Conservation (phyloP, 2,113 vertebrate species). For the Lamprotornis superbus region DNA sequence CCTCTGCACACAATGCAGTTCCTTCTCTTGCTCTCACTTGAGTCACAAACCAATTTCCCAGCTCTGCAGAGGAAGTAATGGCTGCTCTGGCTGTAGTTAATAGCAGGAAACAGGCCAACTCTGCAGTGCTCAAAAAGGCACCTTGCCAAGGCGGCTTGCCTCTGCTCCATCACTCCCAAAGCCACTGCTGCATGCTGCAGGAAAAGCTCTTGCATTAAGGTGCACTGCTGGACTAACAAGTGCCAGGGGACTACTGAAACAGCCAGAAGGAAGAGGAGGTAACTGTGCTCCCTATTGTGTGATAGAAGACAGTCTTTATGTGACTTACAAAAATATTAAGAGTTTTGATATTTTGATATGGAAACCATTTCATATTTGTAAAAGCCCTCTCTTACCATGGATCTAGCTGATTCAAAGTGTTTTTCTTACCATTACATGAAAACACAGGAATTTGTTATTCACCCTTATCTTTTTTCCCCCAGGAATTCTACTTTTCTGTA, state of each 20-base stretch:
- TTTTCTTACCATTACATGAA: not conserved
- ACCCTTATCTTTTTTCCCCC: not conserved
- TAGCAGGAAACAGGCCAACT: not conserved
- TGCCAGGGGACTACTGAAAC: not conserved
- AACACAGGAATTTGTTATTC: not conserved
- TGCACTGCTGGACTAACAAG: not conserved
- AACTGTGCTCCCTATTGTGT: not conserved
- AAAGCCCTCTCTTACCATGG: not conserved
- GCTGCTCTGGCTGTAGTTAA: not conserved
- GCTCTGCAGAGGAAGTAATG: not conserved
- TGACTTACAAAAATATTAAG: not conserved
- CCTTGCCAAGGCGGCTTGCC: not conserved
- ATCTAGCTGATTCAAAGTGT: not conserved
- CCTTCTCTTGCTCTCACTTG: not conserved
- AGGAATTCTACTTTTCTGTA: not conserved
- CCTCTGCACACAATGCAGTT: not conserved
- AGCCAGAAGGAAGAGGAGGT: not conserved
- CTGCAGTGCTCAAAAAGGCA: conserved; percentile 3
- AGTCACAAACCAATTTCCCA: not conserved
- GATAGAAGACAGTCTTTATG: not conserved
- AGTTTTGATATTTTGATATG: not conserved
- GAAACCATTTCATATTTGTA: accelerated
- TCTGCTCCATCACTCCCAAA: not conserved
- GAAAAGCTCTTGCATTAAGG: not conserved
- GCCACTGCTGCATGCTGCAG: not conserved